These are phyloP conservation scores for Peromyscus aztecus DNA, from an alignment of 2,797 vertebrate genomes.

Conservation along the genomic window DNA sequence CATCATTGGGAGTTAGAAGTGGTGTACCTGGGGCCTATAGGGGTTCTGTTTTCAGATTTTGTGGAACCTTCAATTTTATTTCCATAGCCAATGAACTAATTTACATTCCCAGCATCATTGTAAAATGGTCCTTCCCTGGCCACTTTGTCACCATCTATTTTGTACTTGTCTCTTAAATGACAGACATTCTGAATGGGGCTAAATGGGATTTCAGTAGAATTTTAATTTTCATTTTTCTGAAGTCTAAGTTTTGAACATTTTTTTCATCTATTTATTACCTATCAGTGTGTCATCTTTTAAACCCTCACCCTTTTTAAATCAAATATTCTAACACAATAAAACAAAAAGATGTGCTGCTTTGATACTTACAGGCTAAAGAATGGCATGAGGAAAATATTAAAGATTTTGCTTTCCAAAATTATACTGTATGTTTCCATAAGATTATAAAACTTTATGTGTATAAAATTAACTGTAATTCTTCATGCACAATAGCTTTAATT, in stretches of 20 bases:
- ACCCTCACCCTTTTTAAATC: neutral
- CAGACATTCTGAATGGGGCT: rapidly evolving
- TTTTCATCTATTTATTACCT: neutral
- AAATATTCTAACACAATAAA: neutral
- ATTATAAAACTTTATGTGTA: neutral
- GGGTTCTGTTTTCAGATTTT: neutral
- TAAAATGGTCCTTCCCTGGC: neutral
- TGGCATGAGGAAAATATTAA: neutral
- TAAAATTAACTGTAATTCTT: neutral
- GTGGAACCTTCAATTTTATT: neutral
- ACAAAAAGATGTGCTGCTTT: neutral
- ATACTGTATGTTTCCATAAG: neutral
- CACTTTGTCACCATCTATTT: neutral
- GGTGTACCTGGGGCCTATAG: neutral
- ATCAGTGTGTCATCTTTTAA: neutral
- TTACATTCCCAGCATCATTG: neutral
- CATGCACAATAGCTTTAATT: neutral
- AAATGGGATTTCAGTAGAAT: neutral
- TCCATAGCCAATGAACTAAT: neutral
- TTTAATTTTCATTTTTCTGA: neutral
- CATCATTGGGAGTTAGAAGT: neutral
- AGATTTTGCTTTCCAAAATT: neutral
- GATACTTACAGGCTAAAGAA: neutral
- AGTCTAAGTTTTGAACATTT: neutral
- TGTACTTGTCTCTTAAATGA: neutral